These are phyloP conservation scores for Lophochroa leadbeateri DNA, from an alignment of 2,113 vertebrate species.

Conservation along the genomic window DNA sequence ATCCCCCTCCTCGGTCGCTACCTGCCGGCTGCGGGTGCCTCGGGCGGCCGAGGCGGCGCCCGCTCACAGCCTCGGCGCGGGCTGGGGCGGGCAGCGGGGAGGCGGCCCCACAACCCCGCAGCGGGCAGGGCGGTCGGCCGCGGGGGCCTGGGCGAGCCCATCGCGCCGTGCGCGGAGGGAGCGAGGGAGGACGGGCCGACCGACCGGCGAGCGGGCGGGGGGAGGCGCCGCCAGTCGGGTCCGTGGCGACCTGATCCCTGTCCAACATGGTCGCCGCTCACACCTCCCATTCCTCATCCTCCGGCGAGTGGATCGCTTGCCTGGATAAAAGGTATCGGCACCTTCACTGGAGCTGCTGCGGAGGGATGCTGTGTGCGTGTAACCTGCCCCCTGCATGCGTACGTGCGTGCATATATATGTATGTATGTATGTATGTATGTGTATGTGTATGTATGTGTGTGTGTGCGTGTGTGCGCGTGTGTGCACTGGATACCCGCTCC, in stretches of 20 bases:
- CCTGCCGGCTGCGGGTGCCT: background rate
- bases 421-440: fast-evolving
- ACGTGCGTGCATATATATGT: background rate
- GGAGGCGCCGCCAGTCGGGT: slow-evolving; percentile 29
- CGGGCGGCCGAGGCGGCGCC: background rate
- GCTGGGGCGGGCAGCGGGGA: background rate
- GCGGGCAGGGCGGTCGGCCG: background rate
- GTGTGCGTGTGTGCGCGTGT: too few species aligned
- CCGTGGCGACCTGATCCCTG: slow-evolving; percentile 37
- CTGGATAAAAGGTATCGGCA: slow-evolving; percentile 90
- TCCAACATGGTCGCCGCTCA: slow-evolving; percentile 92
- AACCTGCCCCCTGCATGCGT: background rate
- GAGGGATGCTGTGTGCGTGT: background rate
- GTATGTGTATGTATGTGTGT: too few species aligned
- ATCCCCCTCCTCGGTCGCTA: background rate
- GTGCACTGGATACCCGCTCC: background rate
- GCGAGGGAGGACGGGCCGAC: background rate
- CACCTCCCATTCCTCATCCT: slow-evolving; percentile 85
- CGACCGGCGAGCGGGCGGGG: background rate
- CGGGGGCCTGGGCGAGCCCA: slow-evolving; percentile 12
- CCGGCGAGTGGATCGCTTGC: slow-evolving; percentile 92
- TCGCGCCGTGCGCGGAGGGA: background rate
- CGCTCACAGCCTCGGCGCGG: background rate
- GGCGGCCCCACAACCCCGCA: too few species aligned
- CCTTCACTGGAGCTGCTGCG: background rate